Evolutionary conservation across 2,113 vertebrate species (phyloP).

Genomic region (Rynchops niger): DNA sequence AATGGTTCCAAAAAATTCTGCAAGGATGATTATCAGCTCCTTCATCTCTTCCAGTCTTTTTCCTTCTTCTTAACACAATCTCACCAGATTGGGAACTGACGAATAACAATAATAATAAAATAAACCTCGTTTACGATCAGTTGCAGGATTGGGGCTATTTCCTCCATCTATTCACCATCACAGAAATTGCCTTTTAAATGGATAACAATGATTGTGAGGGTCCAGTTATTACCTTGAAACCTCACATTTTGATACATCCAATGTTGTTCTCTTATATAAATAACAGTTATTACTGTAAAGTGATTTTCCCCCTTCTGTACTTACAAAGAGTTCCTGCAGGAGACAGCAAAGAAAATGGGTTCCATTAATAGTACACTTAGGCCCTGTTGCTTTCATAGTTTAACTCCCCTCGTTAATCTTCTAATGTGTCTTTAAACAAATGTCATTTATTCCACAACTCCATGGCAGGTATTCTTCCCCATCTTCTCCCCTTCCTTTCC

Average conservation of each 20-base stretch:
- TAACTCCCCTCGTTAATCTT: constrained; percentile 68
- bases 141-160: constrained; percentile 36
- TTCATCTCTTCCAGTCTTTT: background rate
- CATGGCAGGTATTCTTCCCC: background rate
- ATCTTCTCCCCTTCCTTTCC: background rate
- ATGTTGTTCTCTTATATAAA: constrained; percentile 72
- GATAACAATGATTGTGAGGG: constrained; percentile 69
- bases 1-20: background rate
- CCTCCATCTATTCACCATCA: constrained; percentile 38
- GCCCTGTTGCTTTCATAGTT: constrained; percentile 39
- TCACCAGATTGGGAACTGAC: constrained; percentile 18
- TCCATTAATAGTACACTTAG: constrained; percentile 71
- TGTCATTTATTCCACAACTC: background rate
- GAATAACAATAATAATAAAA: constrained; percentile 62
- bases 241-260: constrained; percentile 71
- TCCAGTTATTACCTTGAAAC: constrained; percentile 71
- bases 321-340: constrained; percentile 73
- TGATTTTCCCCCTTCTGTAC: constrained; percentile 38
- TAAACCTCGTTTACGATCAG: constrained; percentile 57
- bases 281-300: constrained; percentile 79
- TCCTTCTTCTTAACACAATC: background rate
- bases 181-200: constrained; percentile 74
- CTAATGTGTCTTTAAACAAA: constrained; percentile 60
- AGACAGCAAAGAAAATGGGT: constrained; percentile 72
- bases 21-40: background rate